These are phyloP conservation scores for Ibycter americanus DNA, from an alignment of 2,797 vertebrate genomes.

Conservation along the genomic window DNA sequence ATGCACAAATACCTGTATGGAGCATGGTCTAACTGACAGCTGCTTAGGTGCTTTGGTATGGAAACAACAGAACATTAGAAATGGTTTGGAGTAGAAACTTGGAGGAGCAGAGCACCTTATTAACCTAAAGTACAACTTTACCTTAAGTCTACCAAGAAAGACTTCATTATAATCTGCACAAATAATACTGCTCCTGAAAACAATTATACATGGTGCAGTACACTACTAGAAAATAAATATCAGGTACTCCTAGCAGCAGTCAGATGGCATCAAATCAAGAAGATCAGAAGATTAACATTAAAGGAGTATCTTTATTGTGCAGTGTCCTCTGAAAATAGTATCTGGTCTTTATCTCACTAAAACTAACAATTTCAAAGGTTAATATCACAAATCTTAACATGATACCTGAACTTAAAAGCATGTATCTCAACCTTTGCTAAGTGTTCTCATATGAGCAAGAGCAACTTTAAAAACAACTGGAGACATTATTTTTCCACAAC, in stretches of 20 bases:
- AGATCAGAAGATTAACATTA: not conserved
- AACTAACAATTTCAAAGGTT: not conserved
- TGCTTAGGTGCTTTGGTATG: not conserved
- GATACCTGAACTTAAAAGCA: not conserved
- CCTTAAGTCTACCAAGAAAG: not conserved
- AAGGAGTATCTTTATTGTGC: not conserved
- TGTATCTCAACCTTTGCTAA: not conserved
- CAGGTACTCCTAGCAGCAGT: not conserved
- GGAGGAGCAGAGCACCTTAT: not conserved
- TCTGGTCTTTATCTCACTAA: not conserved
- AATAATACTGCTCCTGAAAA: not conserved
- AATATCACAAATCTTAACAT: not conserved
- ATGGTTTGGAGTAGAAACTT: not conserved
- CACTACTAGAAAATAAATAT: not conserved
- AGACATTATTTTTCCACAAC: not conserved
- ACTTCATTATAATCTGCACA: not conserved
- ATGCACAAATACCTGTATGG: not conserved
- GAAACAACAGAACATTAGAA: not conserved
- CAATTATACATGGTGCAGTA: not conserved
- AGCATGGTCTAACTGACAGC: not conserved
- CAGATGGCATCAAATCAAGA: not conserved
- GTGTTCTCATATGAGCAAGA: not conserved
- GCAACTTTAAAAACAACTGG: not conserved
- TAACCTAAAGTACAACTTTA: not conserved
- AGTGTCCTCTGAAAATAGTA: not conserved